These are phyloP conservation scores for Alexandromys fortis DNA, from an alignment of 2,113 vertebrate species.

Conservation along the genomic window DNA sequence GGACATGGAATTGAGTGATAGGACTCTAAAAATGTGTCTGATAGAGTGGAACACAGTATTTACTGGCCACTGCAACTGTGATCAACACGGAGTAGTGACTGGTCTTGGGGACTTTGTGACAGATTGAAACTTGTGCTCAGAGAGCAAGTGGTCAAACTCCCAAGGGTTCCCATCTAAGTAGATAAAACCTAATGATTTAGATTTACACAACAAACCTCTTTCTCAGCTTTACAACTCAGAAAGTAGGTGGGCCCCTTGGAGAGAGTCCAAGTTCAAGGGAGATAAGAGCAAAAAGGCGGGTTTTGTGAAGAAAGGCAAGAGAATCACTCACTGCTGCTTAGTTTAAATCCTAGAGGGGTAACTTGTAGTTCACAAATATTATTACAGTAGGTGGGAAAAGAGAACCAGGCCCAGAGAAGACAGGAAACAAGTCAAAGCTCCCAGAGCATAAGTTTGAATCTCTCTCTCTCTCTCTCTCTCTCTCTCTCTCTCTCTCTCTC, in stretches of 20 bases:
- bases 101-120: not conserved
- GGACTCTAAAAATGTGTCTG: fast-evolving
- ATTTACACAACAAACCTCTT: constrained; percentile 41
- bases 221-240: constrained; percentile 64
- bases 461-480: too few species aligned
- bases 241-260: constrained; percentile 70
- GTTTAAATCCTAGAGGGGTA: constrained; percentile 54
- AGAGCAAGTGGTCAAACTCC: constrained; percentile 55
- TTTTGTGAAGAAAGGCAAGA: constrained; percentile 50
- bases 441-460: not conserved
- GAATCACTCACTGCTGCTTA: not conserved
- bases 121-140: constrained; percentile 5
- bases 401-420: fast-evolving
- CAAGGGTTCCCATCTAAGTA: constrained; percentile 30
- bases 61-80: not conserved
- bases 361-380: constrained; percentile 58
- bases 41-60: not conserved
- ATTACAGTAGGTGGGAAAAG: not conserved
- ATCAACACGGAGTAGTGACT: not conserved
- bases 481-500: too few species aligned
- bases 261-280: constrained; percentile 47
- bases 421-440: not conserved
- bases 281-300: constrained; percentile 61
- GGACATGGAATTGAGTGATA: not conserved
- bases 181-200: constrained; percentile 67